Evolutionary conservation across 2,797 vertebrate species (phyloP).

Genomic region (Scleropages formosus): DNA sequence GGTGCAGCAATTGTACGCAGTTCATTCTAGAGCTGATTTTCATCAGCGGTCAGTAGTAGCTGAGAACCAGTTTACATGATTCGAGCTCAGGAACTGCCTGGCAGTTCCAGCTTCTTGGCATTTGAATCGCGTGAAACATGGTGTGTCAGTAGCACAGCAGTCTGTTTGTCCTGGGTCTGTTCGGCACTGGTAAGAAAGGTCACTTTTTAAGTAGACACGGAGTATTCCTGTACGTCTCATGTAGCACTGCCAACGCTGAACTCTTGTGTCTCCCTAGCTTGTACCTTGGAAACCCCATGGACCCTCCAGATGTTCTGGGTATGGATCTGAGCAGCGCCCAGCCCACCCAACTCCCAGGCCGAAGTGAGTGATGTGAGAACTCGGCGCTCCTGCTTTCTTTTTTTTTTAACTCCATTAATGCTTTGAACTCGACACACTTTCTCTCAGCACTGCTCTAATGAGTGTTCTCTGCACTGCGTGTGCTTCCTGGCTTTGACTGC

Average conservation of each 20-base stretch:
- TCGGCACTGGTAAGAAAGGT: too few species aligned
- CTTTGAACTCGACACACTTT: slow-evolving; percentile 3
- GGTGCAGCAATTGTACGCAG: too few species aligned
- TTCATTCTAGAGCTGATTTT: too few species aligned
- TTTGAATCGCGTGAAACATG: too few species aligned
- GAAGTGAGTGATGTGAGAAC: slow-evolving; percentile 73
- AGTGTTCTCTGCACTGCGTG: not conserved
- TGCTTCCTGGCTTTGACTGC: slow-evolving; percentile 12
- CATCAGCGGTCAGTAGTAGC: too few species aligned
- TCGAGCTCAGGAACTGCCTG: too few species aligned
- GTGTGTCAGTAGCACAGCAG: too few species aligned
- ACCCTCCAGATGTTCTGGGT: slow-evolving; percentile 90
- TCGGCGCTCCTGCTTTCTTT: slow-evolving; percentile 7
- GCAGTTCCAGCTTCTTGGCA: too few species aligned
- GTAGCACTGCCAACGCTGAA: not conserved
- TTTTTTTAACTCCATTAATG: not conserved
- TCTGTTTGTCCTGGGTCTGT: too few species aligned
- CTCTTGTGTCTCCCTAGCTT: slow-evolving; percentile 65
- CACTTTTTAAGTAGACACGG: too few species aligned
- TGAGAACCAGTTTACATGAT: too few species aligned
- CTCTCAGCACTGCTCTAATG: slow-evolving; percentile 4
- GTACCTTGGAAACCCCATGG: slow-evolving; percentile 97
- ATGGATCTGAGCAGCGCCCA: slow-evolving; percentile 73
- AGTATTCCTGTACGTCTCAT: not conserved
- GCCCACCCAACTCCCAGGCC: slow-evolving; percentile 85